Evolutionary conservation across 2,888 invertebrate species (phyloP).

Genomic region (Pristionchus mayeri): DNA sequence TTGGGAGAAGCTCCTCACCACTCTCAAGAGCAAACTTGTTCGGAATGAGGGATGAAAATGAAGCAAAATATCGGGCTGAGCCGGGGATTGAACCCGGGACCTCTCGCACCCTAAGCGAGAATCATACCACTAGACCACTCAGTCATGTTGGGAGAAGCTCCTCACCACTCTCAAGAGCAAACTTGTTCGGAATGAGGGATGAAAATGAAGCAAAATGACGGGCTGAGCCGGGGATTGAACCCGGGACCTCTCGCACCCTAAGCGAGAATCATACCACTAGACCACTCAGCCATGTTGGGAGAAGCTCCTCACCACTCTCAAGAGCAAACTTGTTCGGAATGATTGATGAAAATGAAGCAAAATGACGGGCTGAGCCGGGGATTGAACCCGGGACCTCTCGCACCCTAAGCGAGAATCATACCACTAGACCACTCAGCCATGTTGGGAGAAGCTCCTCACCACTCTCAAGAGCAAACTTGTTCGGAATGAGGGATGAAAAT

Average conservation of each 20-base stretch:
- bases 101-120: conserved; percentile 77
- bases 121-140: conserved; percentile 77
- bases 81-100: conserved; percentile 76
- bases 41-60: too few species aligned
- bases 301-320: too few species aligned
- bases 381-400: conserved; percentile 77
- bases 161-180: too few species aligned
- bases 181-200: too few species aligned
- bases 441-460: too few species aligned
- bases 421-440: conserved; percentile 76
- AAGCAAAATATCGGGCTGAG: conserved; percentile 52
- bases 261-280: conserved; percentile 77
- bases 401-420: conserved; percentile 77
- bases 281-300: conserved; percentile 72
- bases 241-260: conserved; percentile 77
- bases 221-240: conserved; percentile 74
- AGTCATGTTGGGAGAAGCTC: too few species aligned
- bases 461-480: too few species aligned
- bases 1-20: too few species aligned
- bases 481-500: too few species aligned
- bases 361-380: conserved; percentile 67
- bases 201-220: conserved; percentile 30
- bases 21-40: too few species aligned
- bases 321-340: too few species aligned
- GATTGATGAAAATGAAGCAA: background rate